These are phyloP conservation scores for Pseudomyrmex gracilis DNA, from an alignment of 1,140 invertebrate species.

Conservation along the genomic window DNA sequence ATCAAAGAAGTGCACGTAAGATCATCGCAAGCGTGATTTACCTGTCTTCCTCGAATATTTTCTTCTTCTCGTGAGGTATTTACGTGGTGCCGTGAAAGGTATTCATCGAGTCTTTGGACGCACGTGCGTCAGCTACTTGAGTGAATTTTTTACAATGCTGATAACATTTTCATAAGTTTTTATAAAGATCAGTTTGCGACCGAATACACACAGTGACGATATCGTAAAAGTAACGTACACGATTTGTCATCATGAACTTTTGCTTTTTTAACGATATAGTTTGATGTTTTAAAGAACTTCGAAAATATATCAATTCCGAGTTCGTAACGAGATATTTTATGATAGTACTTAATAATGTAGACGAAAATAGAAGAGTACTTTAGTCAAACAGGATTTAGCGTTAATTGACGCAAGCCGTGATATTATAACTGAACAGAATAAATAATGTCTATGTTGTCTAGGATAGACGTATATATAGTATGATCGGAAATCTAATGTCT, in stretches of 20 bases:
- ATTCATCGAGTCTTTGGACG: slow-evolving; percentile 14
- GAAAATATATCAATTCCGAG: background rate
- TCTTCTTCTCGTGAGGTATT: slow-evolving; percentile 11
- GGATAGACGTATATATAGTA: slow-evolving; percentile 25
- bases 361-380: background rate
- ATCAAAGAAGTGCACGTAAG: slow-evolving; percentile 43
- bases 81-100: slow-evolving; percentile 3
- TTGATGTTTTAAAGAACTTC: background rate
- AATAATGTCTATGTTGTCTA: slow-evolving; percentile 28
- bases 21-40: slow-evolving; percentile 40
- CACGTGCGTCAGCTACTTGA: slow-evolving; percentile 8
- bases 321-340: background rate
- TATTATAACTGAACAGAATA: slow-evolving; percentile 27
- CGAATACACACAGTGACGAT: background rate
- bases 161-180: background rate
- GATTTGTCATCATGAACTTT: background rate
- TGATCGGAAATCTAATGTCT: slow-evolving; percentile 40
- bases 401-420: background rate
- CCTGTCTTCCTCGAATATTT: slow-evolving; percentile 16
- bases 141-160: slow-evolving; percentile 11
- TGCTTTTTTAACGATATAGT: background rate
- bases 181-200: background rate
- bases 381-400: slow-evolving; percentile 13
- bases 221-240: too few relatives aligned
- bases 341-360: slow-evolving; percentile 28